A percentile compares a stretch with the other conserved stretches of the same genome.
Evolutionary conservation across 2,888 invertebrate genomes (phyloP).

Genomic region (Hesperia comma): DNA sequence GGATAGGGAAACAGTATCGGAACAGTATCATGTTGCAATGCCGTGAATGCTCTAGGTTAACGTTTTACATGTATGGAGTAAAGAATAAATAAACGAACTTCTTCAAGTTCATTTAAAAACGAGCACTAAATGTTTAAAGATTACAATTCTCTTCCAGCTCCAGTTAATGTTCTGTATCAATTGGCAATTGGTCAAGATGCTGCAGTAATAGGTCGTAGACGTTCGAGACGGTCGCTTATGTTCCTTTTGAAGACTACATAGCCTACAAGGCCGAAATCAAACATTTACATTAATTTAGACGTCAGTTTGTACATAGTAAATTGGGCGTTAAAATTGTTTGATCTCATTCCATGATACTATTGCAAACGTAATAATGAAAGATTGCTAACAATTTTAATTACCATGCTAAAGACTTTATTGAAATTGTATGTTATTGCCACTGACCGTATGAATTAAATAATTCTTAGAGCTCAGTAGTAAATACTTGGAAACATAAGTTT

Average conservation of each 20-base stretch:
- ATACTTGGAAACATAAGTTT: constrained; percentile 3
- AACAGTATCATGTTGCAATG: constrained; percentile 20
- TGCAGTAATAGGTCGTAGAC: constrained; percentile 1
- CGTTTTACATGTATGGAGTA: background rate
- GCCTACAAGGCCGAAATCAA: constrained; percentile 8
- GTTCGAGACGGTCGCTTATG: constrained; percentile 10
- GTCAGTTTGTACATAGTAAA: constrained; percentile 12
- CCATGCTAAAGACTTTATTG: background rate
- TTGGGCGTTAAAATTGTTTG: constrained; percentile 15
- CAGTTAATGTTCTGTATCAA: constrained; percentile 20
- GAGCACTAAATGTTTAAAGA: background rate
- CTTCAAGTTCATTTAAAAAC: background rate
- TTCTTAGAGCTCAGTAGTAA: background rate
- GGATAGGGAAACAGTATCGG: constrained; percentile 28
- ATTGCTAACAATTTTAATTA: constrained; percentile 12
- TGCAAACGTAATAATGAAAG: constrained; percentile 1
- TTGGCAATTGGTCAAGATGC: constrained; percentile 23
- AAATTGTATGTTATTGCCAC: no score
- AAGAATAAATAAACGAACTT: no score
- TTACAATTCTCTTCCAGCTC: constrained; percentile 6
- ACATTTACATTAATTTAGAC: constrained; percentile 10
- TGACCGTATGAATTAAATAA: background rate
- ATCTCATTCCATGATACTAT: constrained; percentile 9
- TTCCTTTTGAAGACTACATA: constrained; percentile 2
- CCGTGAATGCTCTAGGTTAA: constrained; percentile 12